Base-by-base conservation (phyloP, 2,113 vertebrate species). In the Globicephala melas region DNA sequence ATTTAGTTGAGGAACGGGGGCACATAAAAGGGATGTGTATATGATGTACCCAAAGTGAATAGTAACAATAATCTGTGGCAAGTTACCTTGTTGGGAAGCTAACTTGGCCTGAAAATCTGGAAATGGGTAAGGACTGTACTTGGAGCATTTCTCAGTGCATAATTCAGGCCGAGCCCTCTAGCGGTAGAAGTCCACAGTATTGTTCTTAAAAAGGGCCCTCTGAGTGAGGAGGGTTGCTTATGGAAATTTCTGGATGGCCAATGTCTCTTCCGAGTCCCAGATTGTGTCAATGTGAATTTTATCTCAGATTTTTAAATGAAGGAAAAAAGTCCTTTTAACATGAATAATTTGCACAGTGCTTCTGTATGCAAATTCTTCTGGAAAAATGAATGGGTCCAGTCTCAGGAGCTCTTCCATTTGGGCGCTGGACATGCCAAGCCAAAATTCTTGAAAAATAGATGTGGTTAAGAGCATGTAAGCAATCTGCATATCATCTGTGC, bases 361-460 rank as follows among this genome's bases (percentile, higher is more conserved):
- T 95, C 38, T 62, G 9, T 55, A 87, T 68, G 60, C 36, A 95
- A 62, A 87, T 85, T 89, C 44, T 82, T 80, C 93, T 68, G 68
- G 58, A 71, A 95, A 95, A 93, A 93, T 21, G 18, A n/a, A 12
- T 7, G 20, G 20, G 41, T 67, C 82, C 25, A 55, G 67, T 55
- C 47, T 95, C 25, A 83, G 70, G 81, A 12, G 20, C 33, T 36
- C 58, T 76, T 65, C 13, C 38, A 7, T 87, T 74, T n/a, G 70
- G 47, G 21, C 36, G 23, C 67, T 25, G 20, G 70, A 76, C 9
- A 13, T 67, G 58, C 70, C 89, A 91, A 15, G 33, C 68, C 74
- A 95, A 94, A 95, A 79, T 89, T 88, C 47, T 82, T 89, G 85
- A 58, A 85, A 91, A 89, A 82, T 31, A 53, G 38, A 85, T 74